Evolutionary conservation across 2,797 vertebrate genomes (phyloP), one percentile per base, ranked within the genome.

Genomic region (Ambastaia sidthimunki): DNA sequence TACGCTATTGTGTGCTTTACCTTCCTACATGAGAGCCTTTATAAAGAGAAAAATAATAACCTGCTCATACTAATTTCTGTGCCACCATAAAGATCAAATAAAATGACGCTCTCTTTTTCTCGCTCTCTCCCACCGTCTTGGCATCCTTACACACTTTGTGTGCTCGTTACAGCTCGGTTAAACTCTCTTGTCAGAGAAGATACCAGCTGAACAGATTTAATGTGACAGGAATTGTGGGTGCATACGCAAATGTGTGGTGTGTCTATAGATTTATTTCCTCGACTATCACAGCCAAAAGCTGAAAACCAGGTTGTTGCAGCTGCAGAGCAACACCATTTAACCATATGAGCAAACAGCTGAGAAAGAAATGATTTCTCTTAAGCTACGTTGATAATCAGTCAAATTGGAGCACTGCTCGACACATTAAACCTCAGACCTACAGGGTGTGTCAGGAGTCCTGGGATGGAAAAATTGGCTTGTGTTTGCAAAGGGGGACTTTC

Each of bases 31-130:
- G 71, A 84, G 21, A 70, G 80, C 73, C 83, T 85, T 83, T 82
- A 70, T 69, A 81, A 82, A 80, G 80, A 80, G 78, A 85, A 84
- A 85, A 84, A 85, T 83, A 82, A 84, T 80, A 80, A 84, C 84
- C 80, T 80, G 76, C 85, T 83, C 73, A 66, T 62, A 79, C 80
- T 80, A 78, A 86, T 87, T 84, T 85, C 65, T 80, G 23, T 79
- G 59, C 48, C 79, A 74, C 74, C 47, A 62, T 71, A 80, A 83
- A 85, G 82, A 85, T 85, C 76, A 87, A 84, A 80, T 81, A 73
- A 80, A 84, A 74, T 44, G 48, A 41, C 15, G 23, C 48, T 34
- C 21, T n/a, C 4, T 75, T 16, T 75, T 41, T 80, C 71, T 74
- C 66, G 21, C 37, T 67, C 62, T 63, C 47, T 15, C 18, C 21